Percentiles rank a stretch among this genome's conserved stretches.
Evolutionary conservation across 2,113 vertebrate genomes (phyloP).

Genomic region (Pygoscelis adeliae): DNA sequence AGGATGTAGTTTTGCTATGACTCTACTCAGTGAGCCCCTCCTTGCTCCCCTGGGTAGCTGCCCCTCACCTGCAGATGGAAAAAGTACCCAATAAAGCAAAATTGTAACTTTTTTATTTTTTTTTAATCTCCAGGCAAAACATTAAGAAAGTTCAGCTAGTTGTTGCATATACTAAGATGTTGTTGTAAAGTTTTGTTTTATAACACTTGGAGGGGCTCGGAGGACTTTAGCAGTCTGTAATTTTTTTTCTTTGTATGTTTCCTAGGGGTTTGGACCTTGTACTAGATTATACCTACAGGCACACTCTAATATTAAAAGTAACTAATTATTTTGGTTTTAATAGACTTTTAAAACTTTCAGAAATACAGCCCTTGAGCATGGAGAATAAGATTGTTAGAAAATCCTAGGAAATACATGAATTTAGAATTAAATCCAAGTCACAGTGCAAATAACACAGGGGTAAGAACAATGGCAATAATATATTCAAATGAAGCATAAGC

Average conservation of each 20-base stretch:
- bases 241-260: neutral
- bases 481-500: neutral
- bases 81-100: neutral
- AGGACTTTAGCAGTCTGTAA: neutral
- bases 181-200: neutral
- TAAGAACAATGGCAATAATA: neutral
- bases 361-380: neutral
- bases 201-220: neutral
- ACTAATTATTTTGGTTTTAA: slow-evolving; percentile 11
- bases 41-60: neutral
- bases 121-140: neutral
- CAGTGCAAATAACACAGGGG: neutral
- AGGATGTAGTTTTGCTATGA: neutral
- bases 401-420: neutral
- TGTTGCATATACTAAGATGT: neutral
- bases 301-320: neutral
- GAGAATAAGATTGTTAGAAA: neutral
- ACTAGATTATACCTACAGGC: neutral
- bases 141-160: neutral
- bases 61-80: neutral
- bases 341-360: neutral
- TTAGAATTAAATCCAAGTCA: neutral
- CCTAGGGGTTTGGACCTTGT: neutral
- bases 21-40: neutral
- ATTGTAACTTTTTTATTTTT: neutral